These are phyloP conservation scores for Coptotermes formosanus DNA, from an alignment of 1,140 invertebrate genomes.

Conservation along the genomic window DNA sequence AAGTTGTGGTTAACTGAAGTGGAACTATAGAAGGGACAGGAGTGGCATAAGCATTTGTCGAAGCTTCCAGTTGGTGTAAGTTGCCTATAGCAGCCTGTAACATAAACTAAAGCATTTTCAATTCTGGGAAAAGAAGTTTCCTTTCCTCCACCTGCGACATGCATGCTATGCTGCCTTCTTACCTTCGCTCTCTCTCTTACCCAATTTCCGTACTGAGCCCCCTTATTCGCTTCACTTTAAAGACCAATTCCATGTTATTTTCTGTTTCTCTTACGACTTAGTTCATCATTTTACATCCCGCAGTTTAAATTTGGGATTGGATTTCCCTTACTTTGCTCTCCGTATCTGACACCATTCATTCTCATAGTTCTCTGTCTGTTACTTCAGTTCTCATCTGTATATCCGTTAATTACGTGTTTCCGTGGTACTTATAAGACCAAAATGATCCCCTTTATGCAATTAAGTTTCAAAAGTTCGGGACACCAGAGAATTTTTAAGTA, in stretches of 20 bases:
- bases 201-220: neutral
- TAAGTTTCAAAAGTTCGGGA: neutral
- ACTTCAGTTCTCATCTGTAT: neutral
- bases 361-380: neutral
- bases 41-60: neutral
- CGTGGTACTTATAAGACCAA: neutral
- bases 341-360: neutral
- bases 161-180: neutral
- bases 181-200: neutral
- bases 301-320: neutral
- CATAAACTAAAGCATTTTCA: conserved; percentile 14
- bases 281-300: neutral
- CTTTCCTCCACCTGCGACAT: neutral
- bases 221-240: neutral
- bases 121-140: neutral
- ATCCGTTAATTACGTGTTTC: neutral
- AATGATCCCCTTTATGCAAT: neutral
- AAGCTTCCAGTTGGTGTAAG: neutral
- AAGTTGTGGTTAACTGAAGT: neutral
- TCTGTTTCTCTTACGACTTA: neutral
- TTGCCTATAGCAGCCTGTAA: neutral
- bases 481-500: neutral
- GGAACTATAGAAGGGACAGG: neutral
- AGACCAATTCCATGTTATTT: neutral
- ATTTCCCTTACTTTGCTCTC: too few relatives aligned